A percentile compares a stretch with the other conserved stretches of the same genome.
Evolutionary conservation across 2,888 invertebrate genomes (phyloP).

Genomic region (Cheilosia scutellata): DNA sequence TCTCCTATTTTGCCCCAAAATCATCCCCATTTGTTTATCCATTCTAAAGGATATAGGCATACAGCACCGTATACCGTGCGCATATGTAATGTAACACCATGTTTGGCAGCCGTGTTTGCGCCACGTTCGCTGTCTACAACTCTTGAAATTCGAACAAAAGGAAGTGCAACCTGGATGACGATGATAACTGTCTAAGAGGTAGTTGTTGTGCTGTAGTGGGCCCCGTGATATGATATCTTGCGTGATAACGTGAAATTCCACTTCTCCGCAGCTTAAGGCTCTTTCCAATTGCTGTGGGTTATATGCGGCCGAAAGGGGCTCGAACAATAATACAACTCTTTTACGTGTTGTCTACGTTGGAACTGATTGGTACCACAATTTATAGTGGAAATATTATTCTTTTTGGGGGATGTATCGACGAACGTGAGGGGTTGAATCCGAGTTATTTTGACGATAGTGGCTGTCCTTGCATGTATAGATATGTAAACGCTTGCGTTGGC

Average conservation of each 20-base stretch:
- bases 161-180: slow-evolving; percentile 70
- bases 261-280: background rate
- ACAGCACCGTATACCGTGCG: background rate
- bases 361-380: slow-evolving; percentile 74
- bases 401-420: background rate
- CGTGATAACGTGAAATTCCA: slow-evolving; percentile 63
- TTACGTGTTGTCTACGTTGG: slow-evolving; percentile 72
- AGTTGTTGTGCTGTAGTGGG: slow-evolving; percentile 32
- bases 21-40: background rate
- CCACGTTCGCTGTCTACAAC: slow-evolving; percentile 67
- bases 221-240: slow-evolving; percentile 56
- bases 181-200: slow-evolving; percentile 56
- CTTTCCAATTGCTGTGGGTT: background rate
- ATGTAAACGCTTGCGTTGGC: slow-evolving; percentile 25
- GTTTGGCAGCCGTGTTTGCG: slow-evolving; percentile 67
- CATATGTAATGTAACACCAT: slow-evolving; percentile 49
- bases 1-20: slow-evolving; percentile 2
- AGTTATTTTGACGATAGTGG: slow-evolving; percentile 16
- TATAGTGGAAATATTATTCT: slow-evolving; percentile 28
- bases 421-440: slow-evolving; percentile 32
- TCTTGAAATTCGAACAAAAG: slow-evolving; percentile 60
- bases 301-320: slow-evolving; percentile 21
- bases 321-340: slow-evolving; percentile 41
- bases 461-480: slow-evolving; percentile 15
- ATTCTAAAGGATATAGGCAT: slow-evolving; percentile 34